Conservation (phyloP, 2,888 invertebrate genomes). For the Plagiodera versicolora region DNA sequence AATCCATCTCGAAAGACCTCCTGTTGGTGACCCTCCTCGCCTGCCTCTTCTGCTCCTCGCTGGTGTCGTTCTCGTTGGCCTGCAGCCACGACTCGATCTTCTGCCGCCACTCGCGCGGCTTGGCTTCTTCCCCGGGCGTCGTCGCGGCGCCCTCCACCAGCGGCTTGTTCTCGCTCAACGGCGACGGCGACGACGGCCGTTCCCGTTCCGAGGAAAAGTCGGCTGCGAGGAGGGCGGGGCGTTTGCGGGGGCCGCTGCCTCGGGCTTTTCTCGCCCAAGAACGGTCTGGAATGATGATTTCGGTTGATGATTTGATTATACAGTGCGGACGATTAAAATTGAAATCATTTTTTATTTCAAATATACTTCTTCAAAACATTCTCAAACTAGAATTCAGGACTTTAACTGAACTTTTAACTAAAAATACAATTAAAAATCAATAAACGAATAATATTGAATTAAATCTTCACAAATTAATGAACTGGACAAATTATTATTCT, state of each 20-base stretch:
- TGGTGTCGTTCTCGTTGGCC: constrained; percentile 80
- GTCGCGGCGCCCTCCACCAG: constrained; percentile 47
- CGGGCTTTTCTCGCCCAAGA: constrained; percentile 84
- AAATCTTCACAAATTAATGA: too few species aligned
- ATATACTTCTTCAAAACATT: too few species aligned
- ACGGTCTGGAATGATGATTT: constrained; percentile 63
- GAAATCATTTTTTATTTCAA: too few species aligned
- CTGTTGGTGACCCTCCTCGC: constrained; percentile 70
- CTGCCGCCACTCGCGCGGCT: constrained; percentile 78
- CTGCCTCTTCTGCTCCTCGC: constrained; percentile 68
- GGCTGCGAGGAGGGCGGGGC: constrained; percentile 75
- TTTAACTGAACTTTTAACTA: too few species aligned
- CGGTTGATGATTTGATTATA: not conserved
- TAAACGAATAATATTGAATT: too few species aligned
- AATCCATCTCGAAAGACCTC: constrained; percentile 82
- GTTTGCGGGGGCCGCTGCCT: constrained; percentile 70
- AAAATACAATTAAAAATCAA: too few species aligned
- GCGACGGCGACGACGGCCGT: constrained; percentile 69
- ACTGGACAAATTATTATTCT: too few species aligned
- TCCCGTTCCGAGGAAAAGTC: constrained; percentile 75
- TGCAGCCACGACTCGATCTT: constrained; percentile 92
- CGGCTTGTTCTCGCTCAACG: constrained; percentile 62
- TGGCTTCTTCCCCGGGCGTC: constrained; percentile 60
- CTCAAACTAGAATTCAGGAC: too few species aligned
- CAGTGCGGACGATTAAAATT: too few species aligned